Base-by-base conservation (phyloP, 2,888 invertebrate genomes). In the Celastrina argiolus region DNA sequence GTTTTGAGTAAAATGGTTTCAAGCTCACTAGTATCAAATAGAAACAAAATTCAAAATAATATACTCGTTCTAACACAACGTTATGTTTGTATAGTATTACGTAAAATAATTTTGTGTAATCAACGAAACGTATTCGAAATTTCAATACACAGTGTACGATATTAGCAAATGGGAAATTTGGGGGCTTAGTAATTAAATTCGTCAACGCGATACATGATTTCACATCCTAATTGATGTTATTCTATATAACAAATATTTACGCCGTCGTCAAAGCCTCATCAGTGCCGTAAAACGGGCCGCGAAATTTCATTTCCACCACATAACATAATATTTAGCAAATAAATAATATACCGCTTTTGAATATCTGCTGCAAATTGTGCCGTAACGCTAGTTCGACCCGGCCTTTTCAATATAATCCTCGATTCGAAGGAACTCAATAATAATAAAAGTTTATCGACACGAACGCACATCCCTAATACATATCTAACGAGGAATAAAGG, bases 401-500 rank as follows among this genome's bases (percentile, higher is more conserved):
- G 5, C 1, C 45, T 45, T 45, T 45, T 45, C 18, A 45, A 45
- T 45, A 45, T 45, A 31, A 31, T 31, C 31, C 31, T 0, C 45
- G 45, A 45, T 8, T 51, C 22, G 22, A 5, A 51, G 26, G 51
- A 51, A 31, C 18, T 61, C 61, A 36, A 61, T 61, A 16, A 61
- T 61, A 61, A 58, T 31, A 31, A 61, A 61, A 61, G 36, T 39
- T 36, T 39, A 39, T 61, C 61, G 61, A 61, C 39, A 61, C 51
- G 51, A 36, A 36, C 22, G 61, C 28, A 31, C 61, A 61, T 61
- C 36, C 16, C 61, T 61, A 59, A 59, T 59, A 31, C 59, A 59
- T 59, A 61, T 36, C 61, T 61, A 61, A 61, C 61, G 61, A 61
- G 61, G 68, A 63, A 69, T 69, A 68, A 70, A 70, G 68, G 68